These are phyloP conservation scores for Engystomops pustulosus DNA, from an alignment of 2,113 vertebrate genomes.

Conservation along the genomic window DNA sequence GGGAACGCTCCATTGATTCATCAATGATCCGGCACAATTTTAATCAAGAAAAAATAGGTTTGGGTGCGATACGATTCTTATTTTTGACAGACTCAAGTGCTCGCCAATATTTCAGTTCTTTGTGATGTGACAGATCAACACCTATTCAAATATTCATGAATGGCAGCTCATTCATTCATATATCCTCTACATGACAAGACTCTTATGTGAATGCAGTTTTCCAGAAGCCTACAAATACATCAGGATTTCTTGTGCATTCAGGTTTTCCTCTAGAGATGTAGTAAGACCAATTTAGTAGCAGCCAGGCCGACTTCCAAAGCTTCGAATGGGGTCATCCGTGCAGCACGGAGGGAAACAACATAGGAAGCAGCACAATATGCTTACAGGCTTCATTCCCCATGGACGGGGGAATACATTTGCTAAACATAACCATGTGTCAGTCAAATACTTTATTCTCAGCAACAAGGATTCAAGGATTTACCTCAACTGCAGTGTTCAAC, in stretches of 20 bases:
- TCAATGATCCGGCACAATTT: neutral
- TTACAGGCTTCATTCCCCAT: neutral
- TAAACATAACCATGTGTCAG: neutral
- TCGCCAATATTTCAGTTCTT: neutral
- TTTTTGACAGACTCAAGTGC: neutral
- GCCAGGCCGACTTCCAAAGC: neutral
- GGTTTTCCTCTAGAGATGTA: conserved; percentile 16
- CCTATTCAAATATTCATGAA: conserved; percentile 24
- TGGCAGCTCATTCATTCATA: conserved; percentile 7
- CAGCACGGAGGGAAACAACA: neutral
- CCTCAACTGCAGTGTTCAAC: neutral
- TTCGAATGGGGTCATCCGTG: conserved; percentile 28
- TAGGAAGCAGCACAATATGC: neutral
- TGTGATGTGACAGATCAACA: neutral
- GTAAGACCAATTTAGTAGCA: conserved; percentile 17
- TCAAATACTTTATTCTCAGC: neutral
- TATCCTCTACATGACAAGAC: neutral
- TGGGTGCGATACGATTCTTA: neutral
- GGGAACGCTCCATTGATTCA: neutral
- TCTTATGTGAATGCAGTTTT: neutral
- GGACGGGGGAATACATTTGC: neutral
- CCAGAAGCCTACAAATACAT: conserved; percentile 5
- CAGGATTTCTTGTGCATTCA: neutral
- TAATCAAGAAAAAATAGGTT: neutral
- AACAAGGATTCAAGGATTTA: neutral